These are phyloP conservation scores for Agrochola macilenta DNA, from an alignment of 2,888 invertebrate species.

Conservation along the genomic window DNA sequence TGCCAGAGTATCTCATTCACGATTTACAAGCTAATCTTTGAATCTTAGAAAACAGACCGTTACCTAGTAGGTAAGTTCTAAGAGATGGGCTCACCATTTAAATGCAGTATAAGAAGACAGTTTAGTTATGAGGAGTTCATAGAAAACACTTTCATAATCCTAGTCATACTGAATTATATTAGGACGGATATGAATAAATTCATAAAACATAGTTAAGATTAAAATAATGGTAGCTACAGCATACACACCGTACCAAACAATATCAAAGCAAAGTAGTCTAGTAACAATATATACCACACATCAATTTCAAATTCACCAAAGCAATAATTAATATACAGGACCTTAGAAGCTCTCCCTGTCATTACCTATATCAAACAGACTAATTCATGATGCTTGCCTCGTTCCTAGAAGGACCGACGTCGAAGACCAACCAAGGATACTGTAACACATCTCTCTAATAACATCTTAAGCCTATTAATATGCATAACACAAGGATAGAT, in stretches of 20 bases:
- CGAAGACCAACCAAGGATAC: constrained; percentile 51
- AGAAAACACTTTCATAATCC: not conserved
- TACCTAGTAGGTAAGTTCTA: not conserved
- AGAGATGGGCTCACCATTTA: not conserved
- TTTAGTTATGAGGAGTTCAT: not conserved
- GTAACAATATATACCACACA: constrained; percentile 9
- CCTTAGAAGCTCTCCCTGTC: constrained; percentile 28
- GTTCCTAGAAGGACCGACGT: constrained; percentile 66
- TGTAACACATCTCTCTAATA: constrained; percentile 78
- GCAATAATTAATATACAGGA: constrained; percentile 43
- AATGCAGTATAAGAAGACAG: not conserved
- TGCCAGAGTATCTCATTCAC: constrained; percentile 33
- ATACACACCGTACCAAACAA: not conserved
- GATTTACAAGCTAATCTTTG: constrained; percentile 39
- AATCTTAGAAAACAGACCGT: constrained; percentile 50
- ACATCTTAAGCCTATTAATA: constrained; percentile 84
- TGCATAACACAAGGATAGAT: constrained; percentile 84
- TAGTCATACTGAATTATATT: not conserved
- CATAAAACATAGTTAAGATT: not conserved
- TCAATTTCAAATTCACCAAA: constrained; percentile 35
- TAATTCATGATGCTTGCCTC: constrained; percentile 68
- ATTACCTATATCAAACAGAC: constrained; percentile 51
- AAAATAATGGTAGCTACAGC: not conserved
- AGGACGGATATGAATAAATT: not conserved
- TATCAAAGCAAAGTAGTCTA: not conserved